phyloP scores from a whole-genome alignment of 2,113 vertebrate species.

The Oncorhynchus gorbuscha region DNA sequence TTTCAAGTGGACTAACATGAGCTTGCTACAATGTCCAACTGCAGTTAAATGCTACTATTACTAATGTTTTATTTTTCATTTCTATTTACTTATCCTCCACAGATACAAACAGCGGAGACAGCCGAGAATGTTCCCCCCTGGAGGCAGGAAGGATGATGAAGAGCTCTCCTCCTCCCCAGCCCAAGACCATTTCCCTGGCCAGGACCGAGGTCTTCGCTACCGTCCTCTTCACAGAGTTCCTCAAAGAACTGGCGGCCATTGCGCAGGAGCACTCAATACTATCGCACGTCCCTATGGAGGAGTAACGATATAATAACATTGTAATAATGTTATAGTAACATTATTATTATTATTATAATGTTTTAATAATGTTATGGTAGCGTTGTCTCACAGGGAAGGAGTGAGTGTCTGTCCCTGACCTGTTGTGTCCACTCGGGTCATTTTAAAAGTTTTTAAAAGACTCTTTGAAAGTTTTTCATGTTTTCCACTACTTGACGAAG shows the following conservation, averaged over 20 bases:
- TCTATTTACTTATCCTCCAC: not conserved
- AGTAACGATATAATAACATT: constrained; percentile 57
- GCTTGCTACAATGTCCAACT: too few species aligned
- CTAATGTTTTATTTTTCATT: not conserved
- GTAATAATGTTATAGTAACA: constrained; percentile 14
- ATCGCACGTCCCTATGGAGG: constrained; percentile 81
- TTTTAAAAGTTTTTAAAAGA: constrained; percentile 11
- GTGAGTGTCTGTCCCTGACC: not conserved
- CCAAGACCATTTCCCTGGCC: constrained; percentile 73
- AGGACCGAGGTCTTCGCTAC: constrained; percentile 86
- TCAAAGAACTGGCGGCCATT: constrained; percentile 94
- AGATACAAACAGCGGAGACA: constrained; percentile 58
- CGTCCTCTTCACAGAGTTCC: constrained; percentile 92
- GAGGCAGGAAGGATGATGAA: constrained; percentile 63
- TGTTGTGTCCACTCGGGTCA: not conserved
- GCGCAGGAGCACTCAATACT: constrained; percentile 94
- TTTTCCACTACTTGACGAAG: constrained; percentile 78
- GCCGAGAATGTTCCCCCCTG: constrained; percentile 52
- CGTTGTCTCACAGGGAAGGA: too few species aligned
- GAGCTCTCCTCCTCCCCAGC: constrained; percentile 69
- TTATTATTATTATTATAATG: not conserved
- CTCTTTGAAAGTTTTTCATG: constrained; percentile 55
- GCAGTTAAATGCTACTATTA: not conserved
- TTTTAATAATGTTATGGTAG: not conserved
- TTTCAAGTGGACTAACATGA: too few species aligned